Base-by-base conservation (phyloP, 2,888 invertebrate species). In the Hemaris fuciformis region DNA sequence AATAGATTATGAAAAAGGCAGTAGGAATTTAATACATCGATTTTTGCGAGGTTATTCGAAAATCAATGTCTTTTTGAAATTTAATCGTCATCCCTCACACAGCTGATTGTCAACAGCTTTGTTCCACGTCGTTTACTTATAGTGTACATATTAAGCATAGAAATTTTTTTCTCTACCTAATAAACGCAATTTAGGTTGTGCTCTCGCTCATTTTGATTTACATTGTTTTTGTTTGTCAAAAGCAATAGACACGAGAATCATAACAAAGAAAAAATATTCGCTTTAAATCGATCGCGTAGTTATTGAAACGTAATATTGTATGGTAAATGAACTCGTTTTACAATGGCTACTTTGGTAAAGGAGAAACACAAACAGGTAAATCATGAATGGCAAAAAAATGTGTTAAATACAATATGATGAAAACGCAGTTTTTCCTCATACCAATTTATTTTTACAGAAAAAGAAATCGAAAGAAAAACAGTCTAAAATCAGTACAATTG, bases 321-420 rank as follows among this genome's bases (percentile, higher is more conserved):
- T 38, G 22, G 10, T 38, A 38, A 23, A 31, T 38, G 15, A 23
- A 48, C 31, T 7, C 13, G 3, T 38, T 22, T 45, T 46, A 62
- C 59, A 60, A 91, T 91, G 91, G 90, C 91, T 66, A 87, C 90
- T 53, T 83, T 91, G 84, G 71, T 88, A 10, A 91, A 89, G 72
- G 89, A 89, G 67, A 89, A 89, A 79, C 81, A 80, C 23, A 80
- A 75, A 66, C 84, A 86, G 73, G 91, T 91, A 81, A 64, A n/a
- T 10, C 3, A 18, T 15, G 3, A 41, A 38, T 38, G 15, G 1
- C 18, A 8, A 22, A 7, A 31, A 31, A 23, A 34, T n/a, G 3
- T 43, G 43, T 18, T 7, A 10, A 10, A 10, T 27, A 23, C 18
- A 43, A 27, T 27, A 13, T 59, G n/a, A 22, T 27, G 3, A 22